These are phyloP conservation scores for Saturnia pavonia DNA, from an alignment of 2,888 invertebrate genomes.

Conservation along the genomic window DNA sequence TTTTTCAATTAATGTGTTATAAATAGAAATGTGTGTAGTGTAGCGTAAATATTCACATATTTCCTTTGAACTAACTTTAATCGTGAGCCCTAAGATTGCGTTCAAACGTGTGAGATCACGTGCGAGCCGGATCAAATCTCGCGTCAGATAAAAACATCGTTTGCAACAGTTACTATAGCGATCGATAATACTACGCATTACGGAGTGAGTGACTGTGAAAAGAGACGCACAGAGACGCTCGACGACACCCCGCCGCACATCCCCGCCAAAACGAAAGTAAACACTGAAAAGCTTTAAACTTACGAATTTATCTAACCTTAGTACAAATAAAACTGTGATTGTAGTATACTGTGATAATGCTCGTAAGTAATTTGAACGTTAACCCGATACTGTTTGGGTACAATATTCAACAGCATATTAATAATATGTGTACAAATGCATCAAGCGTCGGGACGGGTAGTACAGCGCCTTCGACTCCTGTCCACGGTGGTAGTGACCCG, in stretches of 20 bases:
- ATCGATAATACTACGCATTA: conserved; percentile 82
- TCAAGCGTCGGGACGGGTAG: conserved; percentile 37
- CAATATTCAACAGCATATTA: conserved; percentile 46
- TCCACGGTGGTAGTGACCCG: conserved; percentile 51
- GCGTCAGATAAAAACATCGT: conserved; percentile 63
- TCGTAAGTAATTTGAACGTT: conserved; percentile 67
- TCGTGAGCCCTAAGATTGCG: neutral
- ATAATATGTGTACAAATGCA: neutral
- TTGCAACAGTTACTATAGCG: conserved; percentile 71
- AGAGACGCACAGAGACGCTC: conserved; percentile 44
- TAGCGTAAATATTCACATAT: neutral
- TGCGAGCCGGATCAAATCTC: conserved; percentile 57
- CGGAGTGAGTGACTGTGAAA: conserved; percentile 57
- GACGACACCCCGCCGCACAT: conserved; percentile 50
- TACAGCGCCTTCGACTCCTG: conserved; percentile 74
- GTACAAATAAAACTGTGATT: conserved; percentile 75
- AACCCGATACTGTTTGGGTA: conserved; percentile 70
- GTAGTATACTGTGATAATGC: conserved; percentile 69
- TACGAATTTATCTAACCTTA: conserved; percentile 77
- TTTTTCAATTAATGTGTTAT: neutral
- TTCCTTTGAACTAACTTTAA: neutral
- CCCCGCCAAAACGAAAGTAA: conserved; percentile 48
- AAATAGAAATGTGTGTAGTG: neutral
- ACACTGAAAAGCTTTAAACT: conserved; percentile 66
- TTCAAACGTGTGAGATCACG: conserved; percentile 29